These are phyloP conservation scores for Podotricha telesiphe DNA, from an alignment of 2,888 invertebrate species.

Conservation along the genomic window DNA sequence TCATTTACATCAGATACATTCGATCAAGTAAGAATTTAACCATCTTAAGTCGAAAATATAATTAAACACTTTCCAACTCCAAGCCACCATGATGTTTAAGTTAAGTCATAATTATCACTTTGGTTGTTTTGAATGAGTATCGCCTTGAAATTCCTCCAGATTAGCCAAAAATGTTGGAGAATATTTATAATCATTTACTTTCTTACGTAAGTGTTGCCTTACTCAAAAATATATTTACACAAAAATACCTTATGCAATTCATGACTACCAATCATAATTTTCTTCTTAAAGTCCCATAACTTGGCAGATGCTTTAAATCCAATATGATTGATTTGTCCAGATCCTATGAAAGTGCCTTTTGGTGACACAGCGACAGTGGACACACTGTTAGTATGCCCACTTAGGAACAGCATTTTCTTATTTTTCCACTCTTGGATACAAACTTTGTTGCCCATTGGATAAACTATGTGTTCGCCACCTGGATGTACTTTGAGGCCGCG, in stretches of 20 bases:
- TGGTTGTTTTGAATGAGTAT: no score
- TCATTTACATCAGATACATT: no score
- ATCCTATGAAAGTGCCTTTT: constrained; percentile 90
- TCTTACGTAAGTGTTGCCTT: no score
- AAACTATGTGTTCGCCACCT: constrained; percentile 87
- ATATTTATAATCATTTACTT: no score
- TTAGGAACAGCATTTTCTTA: constrained; percentile 89
- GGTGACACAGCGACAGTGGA: constrained; percentile 90
- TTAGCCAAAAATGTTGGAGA: no score
- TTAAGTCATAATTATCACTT: no score
- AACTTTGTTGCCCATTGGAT: constrained; percentile 91
- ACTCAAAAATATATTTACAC: background rate
- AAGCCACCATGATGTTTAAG: no score
- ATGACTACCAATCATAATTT: constrained; percentile 86
- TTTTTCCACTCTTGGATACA: constrained; percentile 87
- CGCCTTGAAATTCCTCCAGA: no score
- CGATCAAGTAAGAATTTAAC: no score
- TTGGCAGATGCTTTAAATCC: constrained; percentile 95
- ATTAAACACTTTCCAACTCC: no score
- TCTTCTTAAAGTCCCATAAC: constrained; percentile 91
- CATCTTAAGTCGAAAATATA: no score
- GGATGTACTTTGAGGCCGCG: constrained; percentile 89
- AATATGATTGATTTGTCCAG: constrained; percentile 95
- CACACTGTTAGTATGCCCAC: constrained; percentile 91
- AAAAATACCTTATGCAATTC: constrained; percentile 90